Conservation (phyloP, 2,113 vertebrate genomes). For the Periophthalmodon schlosseri region DNA sequence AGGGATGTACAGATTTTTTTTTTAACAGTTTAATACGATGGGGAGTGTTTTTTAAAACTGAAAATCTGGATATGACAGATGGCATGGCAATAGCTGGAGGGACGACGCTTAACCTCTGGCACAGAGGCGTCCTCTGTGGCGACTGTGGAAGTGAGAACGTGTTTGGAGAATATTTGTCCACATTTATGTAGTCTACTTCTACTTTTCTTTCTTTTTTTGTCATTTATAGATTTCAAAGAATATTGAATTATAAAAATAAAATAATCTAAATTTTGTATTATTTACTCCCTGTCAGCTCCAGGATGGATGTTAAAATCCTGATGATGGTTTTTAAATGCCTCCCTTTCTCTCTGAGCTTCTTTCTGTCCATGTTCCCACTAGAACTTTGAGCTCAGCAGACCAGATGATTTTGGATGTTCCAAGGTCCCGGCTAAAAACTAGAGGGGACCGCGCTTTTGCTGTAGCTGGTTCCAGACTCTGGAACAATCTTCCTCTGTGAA, state of each 20-base stretch:
- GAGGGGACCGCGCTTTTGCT: too few species aligned
- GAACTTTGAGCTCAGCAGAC: too few species aligned
- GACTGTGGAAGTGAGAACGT: not conserved
- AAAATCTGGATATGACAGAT: conserved; percentile 49
- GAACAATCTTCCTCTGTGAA: too few species aligned
- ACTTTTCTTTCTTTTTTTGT: not conserved
- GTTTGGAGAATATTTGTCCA: conserved; percentile 19
- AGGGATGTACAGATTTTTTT: conserved; percentile 20
- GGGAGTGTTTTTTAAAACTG: conserved; percentile 16
- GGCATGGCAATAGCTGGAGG: conserved; percentile 29
- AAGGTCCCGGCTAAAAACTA: too few species aligned
- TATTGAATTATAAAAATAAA: not conserved
- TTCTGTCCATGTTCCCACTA: too few species aligned
- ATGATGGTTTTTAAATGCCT: too few species aligned
- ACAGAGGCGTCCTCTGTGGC: conserved; percentile 13
- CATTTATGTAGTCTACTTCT: not conserved
- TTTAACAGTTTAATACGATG: conserved; percentile 15
- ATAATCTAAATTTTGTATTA: too few species aligned
- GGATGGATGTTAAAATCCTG: too few species aligned
- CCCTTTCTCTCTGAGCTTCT: too few species aligned
- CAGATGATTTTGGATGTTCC: too few species aligned
- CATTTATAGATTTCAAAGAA: not conserved
- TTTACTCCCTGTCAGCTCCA: too few species aligned
- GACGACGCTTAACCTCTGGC: conserved; percentile 39
- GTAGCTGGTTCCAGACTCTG: too few species aligned